Base-by-base conservation (phyloP, 2,888 invertebrate genomes). In the Apodemia zela region DNA sequence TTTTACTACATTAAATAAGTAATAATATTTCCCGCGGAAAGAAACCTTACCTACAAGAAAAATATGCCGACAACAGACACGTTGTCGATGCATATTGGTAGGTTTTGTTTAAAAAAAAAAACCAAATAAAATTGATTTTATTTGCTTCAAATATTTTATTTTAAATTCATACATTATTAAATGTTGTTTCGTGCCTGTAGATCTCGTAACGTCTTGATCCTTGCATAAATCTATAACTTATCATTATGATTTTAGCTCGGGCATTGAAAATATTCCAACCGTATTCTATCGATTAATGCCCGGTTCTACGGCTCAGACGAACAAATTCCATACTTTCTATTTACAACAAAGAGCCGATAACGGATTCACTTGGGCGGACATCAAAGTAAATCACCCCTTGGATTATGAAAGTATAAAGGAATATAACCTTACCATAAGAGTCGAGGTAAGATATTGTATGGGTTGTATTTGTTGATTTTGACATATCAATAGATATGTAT, bases 221-320 rank as follows among this genome's bases (percentile, higher is more conserved):
- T 45, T 38, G 64, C 66, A 60, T 65, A 60, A 42, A 63, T 62
- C 71, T 81, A 72, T 75, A 85, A 74, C 70, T 68, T 73, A 45
- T 74, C 74, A 78, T 76, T 66, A 79, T 68, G 57, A 82, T 90
- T 89, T 85, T 94, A 98, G 98, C 93, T 98, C 98, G 84, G 98
- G 98, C 73, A 98, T 98, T 87, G 97, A 98, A 85, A 97, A 97
- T 89, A 98, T 98, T 90, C 98, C 98, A 66, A 97, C 97, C 75
- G 98, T 98, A 75, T 98, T 97, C 93, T 98, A 98, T 92, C 96
- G 97, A 68, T 92, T 98, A 82, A 98, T 98, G 96, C 97, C 97
- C 70, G 98, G 98, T 70, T 98, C 98, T 45, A 98, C 98, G 64
- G 97, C 98, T 8, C 98, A 98, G 90, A 98, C 98, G 74, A 98